Evolutionary conservation across 2,113 vertebrate genomes (phyloP), one percentile per base, ranked within the genome.

Genomic region (Malurus melanocephalus): DNA sequence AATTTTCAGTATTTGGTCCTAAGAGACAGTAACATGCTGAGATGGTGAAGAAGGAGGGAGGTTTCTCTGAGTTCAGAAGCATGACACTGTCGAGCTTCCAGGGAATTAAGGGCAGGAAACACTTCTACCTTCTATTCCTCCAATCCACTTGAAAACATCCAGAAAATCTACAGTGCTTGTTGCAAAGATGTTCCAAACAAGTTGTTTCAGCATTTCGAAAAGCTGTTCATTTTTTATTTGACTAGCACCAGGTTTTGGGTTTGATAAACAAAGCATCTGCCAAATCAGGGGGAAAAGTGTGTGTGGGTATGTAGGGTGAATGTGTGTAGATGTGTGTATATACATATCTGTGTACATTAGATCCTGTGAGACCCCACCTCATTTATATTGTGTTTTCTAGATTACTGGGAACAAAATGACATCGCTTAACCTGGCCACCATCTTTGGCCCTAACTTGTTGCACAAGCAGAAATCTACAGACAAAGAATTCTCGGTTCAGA

Each of bases 321-420:
- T n/a, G 33, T 42, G 28, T 67, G 6, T 17, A 33, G 21, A 4
- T 43, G 11, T n/a, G n/a, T 49, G 4, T 59, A 2, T 46, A 13
- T 30, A 18, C 3, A 1, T 60, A 35, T 27, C 27, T 86, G 16
- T 59, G 18, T 80, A 27, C 5, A 8, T 84, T 16, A 66, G 32
- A 33, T 1, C 8, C n/a, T 55, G 16, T 61, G 53, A 80, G 21
- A 79, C 32, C 18, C 12, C 32, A 42, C 13, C 57, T 85, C 17
- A 38, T 32, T 78, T 90, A 27, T 93, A 30, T 90, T 93, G 62
- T 95, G 17, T 93, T 90, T 88, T 96, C 78, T 91, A 99, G 99
- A 91, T 99, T 68, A 98, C 98, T 84, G 99, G 99, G 92, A 99
- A 99, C 96, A 99, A 99, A 98, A 99, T 99, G 99, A 99, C 99